These are phyloP conservation scores for Phoeniculus purpureus DNA, from an alignment of 2,797 vertebrate species.

Conservation along the genomic window DNA sequence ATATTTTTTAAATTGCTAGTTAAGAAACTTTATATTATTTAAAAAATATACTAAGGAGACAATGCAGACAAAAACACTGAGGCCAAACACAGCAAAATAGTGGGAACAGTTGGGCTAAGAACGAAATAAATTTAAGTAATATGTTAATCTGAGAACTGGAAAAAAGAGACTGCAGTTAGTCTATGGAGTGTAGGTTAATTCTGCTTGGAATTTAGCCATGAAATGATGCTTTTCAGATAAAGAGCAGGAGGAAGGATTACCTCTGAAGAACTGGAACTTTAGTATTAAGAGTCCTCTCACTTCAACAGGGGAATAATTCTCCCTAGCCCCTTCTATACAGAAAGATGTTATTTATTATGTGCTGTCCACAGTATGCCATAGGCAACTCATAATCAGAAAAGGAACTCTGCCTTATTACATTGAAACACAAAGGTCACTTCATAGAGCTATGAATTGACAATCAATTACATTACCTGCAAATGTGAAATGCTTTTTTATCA, in stretches of 20 bases:
- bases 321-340: not conserved
- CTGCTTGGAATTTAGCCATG: not conserved
- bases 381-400: not conserved
- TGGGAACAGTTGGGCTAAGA: not conserved
- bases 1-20: not conserved
- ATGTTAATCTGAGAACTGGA: not conserved
- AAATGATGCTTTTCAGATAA: not conserved
- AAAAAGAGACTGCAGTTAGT: not conserved
- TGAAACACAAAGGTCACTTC: not conserved
- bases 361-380: not conserved
- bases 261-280: not conserved
- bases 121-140: not conserved
- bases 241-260: not conserved
- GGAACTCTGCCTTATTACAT: not conserved
- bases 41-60: not conserved
- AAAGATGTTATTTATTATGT: not conserved
- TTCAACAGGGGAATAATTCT: not conserved
- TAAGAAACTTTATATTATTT: not conserved
- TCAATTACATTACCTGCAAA: not conserved
- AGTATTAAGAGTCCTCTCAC: not conserved
- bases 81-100: not conserved
- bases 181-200: not conserved
- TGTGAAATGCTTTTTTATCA: not conserved
- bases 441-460: not conserved
- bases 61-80: not conserved